phyloP scores from a whole-genome alignment of 2,888 invertebrate species.

The Harmothoe impar region DNA sequence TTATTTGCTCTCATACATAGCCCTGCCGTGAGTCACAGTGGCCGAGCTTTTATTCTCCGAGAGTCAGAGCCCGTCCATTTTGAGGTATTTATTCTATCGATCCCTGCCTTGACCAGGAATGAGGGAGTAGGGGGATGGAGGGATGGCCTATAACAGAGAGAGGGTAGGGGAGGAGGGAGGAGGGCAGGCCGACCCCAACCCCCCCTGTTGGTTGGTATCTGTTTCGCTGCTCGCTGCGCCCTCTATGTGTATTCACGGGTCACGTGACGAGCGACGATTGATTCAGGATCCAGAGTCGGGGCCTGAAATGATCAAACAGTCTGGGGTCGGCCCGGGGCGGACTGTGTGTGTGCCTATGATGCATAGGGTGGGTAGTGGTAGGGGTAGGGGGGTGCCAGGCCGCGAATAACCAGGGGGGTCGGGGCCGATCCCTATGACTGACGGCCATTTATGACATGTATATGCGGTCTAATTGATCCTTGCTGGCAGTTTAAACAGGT shows the following conservation, averaged over 20 bases:
- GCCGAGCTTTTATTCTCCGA: too few relatives aligned
- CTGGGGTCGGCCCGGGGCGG: not conserved
- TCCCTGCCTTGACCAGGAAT: not conserved
- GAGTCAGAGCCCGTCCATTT: constrained; percentile 13
- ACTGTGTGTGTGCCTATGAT: not conserved
- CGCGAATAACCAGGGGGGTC: too few relatives aligned
- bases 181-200: not conserved
- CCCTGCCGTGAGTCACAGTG: too few relatives aligned
- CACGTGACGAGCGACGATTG: not conserved
- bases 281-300: constrained; percentile 16
- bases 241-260: not conserved
- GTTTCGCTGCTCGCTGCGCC: not conserved
- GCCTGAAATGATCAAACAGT: constrained; percentile 6
- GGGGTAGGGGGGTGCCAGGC: not conserved
- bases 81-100: constrained; percentile 20
- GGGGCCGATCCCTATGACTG: not conserved
- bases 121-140: too few relatives aligned
- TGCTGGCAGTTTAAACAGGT: constrained; percentile 8
- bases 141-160: too few relatives aligned
- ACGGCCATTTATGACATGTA: constrained; percentile 33
- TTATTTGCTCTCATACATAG: too few relatives aligned
- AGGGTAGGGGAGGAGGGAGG: too few relatives aligned
- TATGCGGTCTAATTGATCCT: not conserved
- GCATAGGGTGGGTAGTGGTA: not conserved
- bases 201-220: not conserved